Percentiles rank a stretch among this genome's conserved stretches.
Evolutionary conservation across 2,797 vertebrate species (phyloP).

Genomic region (Rhynchonycteris naso): DNA sequence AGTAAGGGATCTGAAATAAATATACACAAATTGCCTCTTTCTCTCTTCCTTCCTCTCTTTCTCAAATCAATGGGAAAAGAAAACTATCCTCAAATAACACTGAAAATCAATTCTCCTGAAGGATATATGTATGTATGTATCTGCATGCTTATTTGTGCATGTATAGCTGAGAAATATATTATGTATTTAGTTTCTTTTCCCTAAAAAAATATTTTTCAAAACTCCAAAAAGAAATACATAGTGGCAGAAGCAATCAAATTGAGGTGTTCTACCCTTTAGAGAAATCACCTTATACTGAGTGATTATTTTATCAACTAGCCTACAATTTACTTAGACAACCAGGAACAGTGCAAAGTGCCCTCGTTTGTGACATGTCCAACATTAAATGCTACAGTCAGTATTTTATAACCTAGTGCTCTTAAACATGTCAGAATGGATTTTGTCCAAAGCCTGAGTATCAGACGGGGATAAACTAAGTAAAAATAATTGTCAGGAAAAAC

Average conservation of each 20-base stretch:
- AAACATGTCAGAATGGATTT: slow-evolving; percentile 76
- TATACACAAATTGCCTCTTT: not conserved
- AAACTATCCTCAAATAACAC: not conserved
- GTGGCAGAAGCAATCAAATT: slow-evolving; percentile 54
- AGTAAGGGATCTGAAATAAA: not conserved
- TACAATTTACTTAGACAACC: slow-evolving; percentile 73
- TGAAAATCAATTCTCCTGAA: not conserved
- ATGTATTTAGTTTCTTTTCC: not conserved
- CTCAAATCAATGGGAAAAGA: too few relatives aligned
- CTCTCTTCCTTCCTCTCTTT: too few relatives aligned
- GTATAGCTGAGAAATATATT: not conserved
- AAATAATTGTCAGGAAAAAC: slow-evolving; percentile 56
- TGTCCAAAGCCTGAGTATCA: slow-evolving; percentile 64
- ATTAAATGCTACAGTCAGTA: slow-evolving; percentile 64
- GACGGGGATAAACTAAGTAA: slow-evolving; percentile 63
- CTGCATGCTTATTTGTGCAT: not conserved
- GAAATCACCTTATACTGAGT: slow-evolving; percentile 64
- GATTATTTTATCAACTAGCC: slow-evolving; percentile 59
- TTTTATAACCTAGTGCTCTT: slow-evolving; percentile 67
- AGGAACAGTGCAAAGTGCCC: slow-evolving; percentile 48
- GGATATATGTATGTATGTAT: not conserved
- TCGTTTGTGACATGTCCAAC: slow-evolving; percentile 62
- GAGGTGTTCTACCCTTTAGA: slow-evolving; percentile 33
- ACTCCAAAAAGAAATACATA: not conserved
- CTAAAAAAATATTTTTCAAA: not conserved